A percentile compares a stretch with the other conserved stretches of the same genome.
Evolutionary conservation across 2,888 invertebrate genomes (phyloP).

Genomic region (Nysson spinosus): DNA sequence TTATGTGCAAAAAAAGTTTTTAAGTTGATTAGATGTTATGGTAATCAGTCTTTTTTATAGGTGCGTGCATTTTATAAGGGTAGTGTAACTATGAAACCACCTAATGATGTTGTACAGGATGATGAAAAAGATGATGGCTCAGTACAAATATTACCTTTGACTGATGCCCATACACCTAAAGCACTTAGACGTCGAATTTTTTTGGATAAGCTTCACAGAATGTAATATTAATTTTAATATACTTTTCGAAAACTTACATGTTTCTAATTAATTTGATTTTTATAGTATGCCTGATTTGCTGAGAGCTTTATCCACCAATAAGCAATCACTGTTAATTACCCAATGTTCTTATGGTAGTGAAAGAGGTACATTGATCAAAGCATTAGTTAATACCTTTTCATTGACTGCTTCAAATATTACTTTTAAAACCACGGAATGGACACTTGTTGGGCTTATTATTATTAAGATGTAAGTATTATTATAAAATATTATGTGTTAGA

Average conservation of each 20-base stretch:
- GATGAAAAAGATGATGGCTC: slow-evolving; percentile 66
- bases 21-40: not conserved
- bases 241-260: not conserved
- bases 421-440: slow-evolving; percentile 86
- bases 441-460: slow-evolving; percentile 83
- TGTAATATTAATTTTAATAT: slow-evolving; percentile 74
- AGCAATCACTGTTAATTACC: too few species aligned
- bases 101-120: slow-evolving; percentile 50
- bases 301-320: slow-evolving; percentile 76
- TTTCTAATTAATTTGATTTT: slow-evolving; percentile 14
- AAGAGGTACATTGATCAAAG: slow-evolving; percentile 60
- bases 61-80: slow-evolving; percentile 83
- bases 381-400: slow-evolving; percentile 82
- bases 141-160: slow-evolving; percentile 81
- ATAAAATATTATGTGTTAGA: slow-evolving; percentile 11
- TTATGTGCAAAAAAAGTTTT: slow-evolving; percentile 7
- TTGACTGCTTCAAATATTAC: slow-evolving; percentile 85
- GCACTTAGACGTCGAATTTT: slow-evolving; percentile 84
- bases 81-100: slow-evolving; percentile 74
- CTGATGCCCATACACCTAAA: slow-evolving; percentile 83
- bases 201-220: slow-evolving; percentile 82
- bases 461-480: slow-evolving; percentile 81
- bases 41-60: slow-evolving; percentile 44
- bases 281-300: slow-evolving; percentile 80
- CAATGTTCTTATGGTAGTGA: slow-evolving; percentile 57